These are phyloP conservation scores for Gnatocerus cornutus DNA, from an alignment of 2,888 invertebrate genomes.

Conservation along the genomic window DNA sequence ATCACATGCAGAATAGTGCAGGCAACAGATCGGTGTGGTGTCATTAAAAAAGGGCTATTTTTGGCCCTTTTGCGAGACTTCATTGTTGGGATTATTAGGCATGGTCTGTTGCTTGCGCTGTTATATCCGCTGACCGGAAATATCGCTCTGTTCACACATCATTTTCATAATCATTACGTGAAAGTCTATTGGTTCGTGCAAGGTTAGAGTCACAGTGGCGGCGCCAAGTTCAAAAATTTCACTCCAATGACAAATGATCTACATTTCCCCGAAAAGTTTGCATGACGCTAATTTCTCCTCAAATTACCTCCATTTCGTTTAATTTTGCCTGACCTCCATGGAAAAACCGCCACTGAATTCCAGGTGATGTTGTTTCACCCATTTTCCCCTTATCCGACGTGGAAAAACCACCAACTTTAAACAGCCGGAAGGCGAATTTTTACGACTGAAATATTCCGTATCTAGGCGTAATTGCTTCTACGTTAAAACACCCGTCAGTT, in stretches of 20 bases:
- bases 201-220: background rate
- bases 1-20: slow-evolving; percentile 23
- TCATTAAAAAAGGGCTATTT: background rate
- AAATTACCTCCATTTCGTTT: too few relatives aligned
- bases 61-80: slow-evolving; percentile 1
- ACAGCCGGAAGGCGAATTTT: slow-evolving; percentile 4
- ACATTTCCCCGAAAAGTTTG: too few relatives aligned
- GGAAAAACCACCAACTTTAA: background rate
- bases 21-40: slow-evolving; percentile 14
- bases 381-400: too few relatives aligned
- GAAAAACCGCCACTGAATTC: too few relatives aligned
- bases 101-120: slow-evolving; percentile 54
- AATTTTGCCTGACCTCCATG: too few relatives aligned
- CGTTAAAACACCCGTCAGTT: background rate
- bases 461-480: background rate
- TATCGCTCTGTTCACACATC: slow-evolving; percentile 54
- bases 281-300: too few relatives aligned
- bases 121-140: slow-evolving; percentile 55
- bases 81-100: slow-evolving; percentile 18
- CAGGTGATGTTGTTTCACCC: too few relatives aligned
- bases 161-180: slow-evolving; percentile 44
- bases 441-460: background rate
- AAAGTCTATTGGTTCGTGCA: slow-evolving; percentile 4
- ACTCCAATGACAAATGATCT: too few relatives aligned
- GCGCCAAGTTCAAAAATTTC: background rate